A percentile compares a stretch with the other conserved stretches of the same genome.
These are phyloP conservation scores for Diarsia brunnea DNA, from an alignment of 2,888 invertebrate species.

Conservation along the genomic window DNA sequence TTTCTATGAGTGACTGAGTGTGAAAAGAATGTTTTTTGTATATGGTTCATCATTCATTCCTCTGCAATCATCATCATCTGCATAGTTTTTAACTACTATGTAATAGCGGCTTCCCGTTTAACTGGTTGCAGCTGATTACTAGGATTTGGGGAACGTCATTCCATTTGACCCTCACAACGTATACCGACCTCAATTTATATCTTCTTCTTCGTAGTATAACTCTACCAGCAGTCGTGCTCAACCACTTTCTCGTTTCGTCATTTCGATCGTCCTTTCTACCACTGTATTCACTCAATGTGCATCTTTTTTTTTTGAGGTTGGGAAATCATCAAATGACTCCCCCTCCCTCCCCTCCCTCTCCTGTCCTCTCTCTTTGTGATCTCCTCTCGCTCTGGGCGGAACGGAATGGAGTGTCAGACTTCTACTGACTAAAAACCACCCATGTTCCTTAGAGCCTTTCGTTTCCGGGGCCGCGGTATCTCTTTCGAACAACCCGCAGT, in stretches of 20 bases:
- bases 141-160: neutral
- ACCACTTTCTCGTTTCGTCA: neutral
- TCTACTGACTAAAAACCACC: no score
- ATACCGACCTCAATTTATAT: neutral
- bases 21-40: neutral
- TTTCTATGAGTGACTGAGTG: neutral
- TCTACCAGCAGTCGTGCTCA: neutral
- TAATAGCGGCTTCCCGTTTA: neutral
- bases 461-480: no score
- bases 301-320: no score
- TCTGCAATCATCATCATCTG: conserved; percentile 3
- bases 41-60: neutral
- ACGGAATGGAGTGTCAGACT: no score
- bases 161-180: neutral
- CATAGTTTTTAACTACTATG: neutral
- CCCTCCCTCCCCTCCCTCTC: no score
- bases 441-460: no score
- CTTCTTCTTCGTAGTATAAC: neutral
- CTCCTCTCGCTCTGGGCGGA: no score
- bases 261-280: neutral
- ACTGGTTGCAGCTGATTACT: neutral
- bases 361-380: no score
- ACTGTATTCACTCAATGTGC: neutral
- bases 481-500: no score
- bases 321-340: no score